These are phyloP conservation scores for Acrobeloides nanus DNA, from an alignment of 2,888 invertebrate genomes.

Conservation along the genomic window DNA sequence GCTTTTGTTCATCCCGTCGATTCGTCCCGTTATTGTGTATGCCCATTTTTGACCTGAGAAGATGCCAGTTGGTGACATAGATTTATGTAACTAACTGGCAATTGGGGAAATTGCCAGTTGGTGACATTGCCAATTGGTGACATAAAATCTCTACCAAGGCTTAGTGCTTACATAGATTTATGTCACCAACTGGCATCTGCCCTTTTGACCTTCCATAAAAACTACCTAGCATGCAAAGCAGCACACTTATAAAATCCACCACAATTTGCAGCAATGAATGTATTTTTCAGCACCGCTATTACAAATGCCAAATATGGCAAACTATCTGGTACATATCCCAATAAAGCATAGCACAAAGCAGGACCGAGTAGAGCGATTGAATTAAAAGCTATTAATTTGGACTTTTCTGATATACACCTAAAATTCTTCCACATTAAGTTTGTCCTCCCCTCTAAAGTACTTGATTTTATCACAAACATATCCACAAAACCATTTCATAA, in stretches of 20 bases:
- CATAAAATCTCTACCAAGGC: too few relatives aligned
- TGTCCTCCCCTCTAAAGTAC: slow-evolving; percentile 7
- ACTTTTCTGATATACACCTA: slow-evolving; percentile 27
- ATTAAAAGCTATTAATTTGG: slow-evolving; percentile 38
- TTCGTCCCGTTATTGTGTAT: too few relatives aligned
- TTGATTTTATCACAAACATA: slow-evolving; percentile 18
- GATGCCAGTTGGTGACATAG: too few relatives aligned
- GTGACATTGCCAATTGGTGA: too few relatives aligned
- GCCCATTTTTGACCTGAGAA: too few relatives aligned
- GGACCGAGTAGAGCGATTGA: slow-evolving; percentile 34
- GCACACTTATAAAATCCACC: slow-evolving; percentile 20
- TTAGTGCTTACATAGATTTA: not conserved
- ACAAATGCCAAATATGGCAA: slow-evolving; percentile 4
- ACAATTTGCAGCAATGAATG: slow-evolving; percentile 30
- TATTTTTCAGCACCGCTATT: slow-evolving; percentile 8
- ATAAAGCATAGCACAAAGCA: slow-evolving; percentile 26
- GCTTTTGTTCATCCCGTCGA: too few relatives aligned
- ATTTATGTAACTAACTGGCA: too few relatives aligned
- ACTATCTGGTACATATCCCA: slow-evolving; percentile 16
- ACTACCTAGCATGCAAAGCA: slow-evolving; percentile 11
- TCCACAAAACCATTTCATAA: slow-evolving; percentile 17
- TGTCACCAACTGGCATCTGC: not conserved
- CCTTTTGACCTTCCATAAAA: not conserved
- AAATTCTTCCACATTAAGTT: slow-evolving; percentile 1
- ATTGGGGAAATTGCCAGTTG: too few relatives aligned